Conservation (phyloP, 1,140 invertebrate species). For the Platorchestia sp. region DNA sequence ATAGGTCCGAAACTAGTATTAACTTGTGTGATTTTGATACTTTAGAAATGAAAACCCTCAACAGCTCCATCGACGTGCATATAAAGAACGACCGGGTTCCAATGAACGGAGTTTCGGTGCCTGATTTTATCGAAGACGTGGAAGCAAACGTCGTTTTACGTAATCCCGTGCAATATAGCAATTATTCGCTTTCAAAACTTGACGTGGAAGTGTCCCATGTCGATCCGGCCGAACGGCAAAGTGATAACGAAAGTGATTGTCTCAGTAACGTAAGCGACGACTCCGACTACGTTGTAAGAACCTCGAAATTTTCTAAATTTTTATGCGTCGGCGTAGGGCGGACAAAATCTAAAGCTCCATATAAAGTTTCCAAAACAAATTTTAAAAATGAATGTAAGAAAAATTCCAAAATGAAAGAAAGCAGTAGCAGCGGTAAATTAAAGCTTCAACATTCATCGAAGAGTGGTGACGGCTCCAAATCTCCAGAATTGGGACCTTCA, state of each 20-base stretch:
- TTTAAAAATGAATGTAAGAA: conserved; percentile 66
- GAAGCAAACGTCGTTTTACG: conserved; percentile 65
- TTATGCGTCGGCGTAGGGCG: conserved; percentile 66
- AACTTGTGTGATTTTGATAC: conserved; percentile 63
- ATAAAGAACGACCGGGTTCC: conserved; percentile 59
- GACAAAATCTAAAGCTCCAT: conserved; percentile 65
- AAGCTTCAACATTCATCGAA: conserved; percentile 54
- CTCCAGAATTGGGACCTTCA: conserved; percentile 66
- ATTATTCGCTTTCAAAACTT: not conserved
- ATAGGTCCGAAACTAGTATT: conserved; percentile 69
- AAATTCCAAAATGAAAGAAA: conserved; percentile 65
- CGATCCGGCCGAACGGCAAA: conserved; percentile 61
- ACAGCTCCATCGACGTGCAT: not conserved
- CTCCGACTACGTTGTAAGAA: conserved; percentile 67
- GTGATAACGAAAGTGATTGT: conserved; percentile 67
- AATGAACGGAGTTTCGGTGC: conserved; percentile 62
- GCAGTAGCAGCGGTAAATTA: conserved; percentile 60
- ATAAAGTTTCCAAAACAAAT: conserved; percentile 65
- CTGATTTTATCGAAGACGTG: conserved; percentile 65
- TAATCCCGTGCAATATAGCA: conserved; percentile 63
- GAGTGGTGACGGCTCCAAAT: conserved; percentile 66
- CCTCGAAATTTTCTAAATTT: conserved; percentile 67
- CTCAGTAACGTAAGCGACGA: conserved; percentile 67
- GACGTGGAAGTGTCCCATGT: not conserved
- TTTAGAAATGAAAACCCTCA: conserved; percentile 60